Base-by-base conservation (phyloP, 2,797 vertebrate species). In the Antennarius maculatus region DNA sequence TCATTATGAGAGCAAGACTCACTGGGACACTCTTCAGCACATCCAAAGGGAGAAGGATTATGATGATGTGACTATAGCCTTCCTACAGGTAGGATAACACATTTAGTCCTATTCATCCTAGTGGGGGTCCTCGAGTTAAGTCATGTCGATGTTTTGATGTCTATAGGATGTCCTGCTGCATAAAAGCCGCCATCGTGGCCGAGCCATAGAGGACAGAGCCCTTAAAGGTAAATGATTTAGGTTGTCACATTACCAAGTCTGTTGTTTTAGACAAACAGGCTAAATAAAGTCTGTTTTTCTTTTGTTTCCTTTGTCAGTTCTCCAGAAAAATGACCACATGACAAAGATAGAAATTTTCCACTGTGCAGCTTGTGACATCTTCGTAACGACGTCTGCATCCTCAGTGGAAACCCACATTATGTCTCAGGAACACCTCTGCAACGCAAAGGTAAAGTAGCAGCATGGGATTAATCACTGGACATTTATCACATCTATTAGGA, bases 11-110 rank as follows among this genome's bases (percentile, higher is more conserved):
- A 74, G 82, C 57, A 90, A 67, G 58, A 68, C 29, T 48, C 91
- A 92, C 79, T 91, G 90, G 90, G 84, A 80, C 55, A 91, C 82
- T 0, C 59, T 92, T 72, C 90, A 90, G 65, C 72, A 88, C 77
- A 90, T 92, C 58, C 91, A 92, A 54, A 60, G 80, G 59, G 69
- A 87, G 12, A 88, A 86, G 43, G 75, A 75, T 27, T 92, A 88
- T 0, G 84, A 90, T n/a, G 91, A 92, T 54, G 2, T 88, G 66
- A 28, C 64, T 3, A 74, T 92, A 61, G 90, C 91, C 1, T 92
- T 92, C 47, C 58, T 92, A 10, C 91, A 92, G 86, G 91, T 91
- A 58, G 29, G 47, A 54, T 41, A 3, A 51, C 23, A 31, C 2
- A 1, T n/a, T 42, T 16, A 51, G 23, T 1, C 27, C 28, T 14